Evolutionary conservation across 2,113 vertebrate genomes (phyloP).

Genomic region (Dipodomys spectabilis): DNA sequence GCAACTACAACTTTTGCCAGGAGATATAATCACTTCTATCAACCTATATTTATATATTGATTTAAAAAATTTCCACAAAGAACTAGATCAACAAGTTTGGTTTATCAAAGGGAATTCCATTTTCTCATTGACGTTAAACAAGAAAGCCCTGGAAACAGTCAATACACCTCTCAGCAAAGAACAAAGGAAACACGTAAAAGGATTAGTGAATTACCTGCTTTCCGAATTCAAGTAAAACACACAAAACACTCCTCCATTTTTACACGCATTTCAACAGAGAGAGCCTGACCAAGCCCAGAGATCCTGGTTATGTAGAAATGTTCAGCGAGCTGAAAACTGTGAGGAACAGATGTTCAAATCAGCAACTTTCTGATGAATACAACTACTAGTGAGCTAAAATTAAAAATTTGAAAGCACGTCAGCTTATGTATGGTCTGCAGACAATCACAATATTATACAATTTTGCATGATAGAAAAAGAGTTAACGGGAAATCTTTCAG

Average conservation of each 20-base stretch:
- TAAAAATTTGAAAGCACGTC: not conserved
- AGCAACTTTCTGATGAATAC: constrained; percentile 8
- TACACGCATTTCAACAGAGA: constrained; percentile 56
- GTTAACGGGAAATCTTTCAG: not conserved
- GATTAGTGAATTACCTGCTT: constrained; percentile 75
- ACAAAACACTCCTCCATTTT: constrained; percentile 54
- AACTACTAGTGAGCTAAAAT: not conserved
- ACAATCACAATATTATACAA: not conserved
- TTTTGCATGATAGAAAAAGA: constrained; percentile 27
- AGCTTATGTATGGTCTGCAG: not conserved
- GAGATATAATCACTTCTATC: constrained; percentile 49
- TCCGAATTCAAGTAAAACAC: constrained; percentile 65
- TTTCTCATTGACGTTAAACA: constrained; percentile 77
- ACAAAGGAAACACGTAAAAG: constrained; percentile 73
- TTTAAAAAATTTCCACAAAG: constrained; percentile 33
- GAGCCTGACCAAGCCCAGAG: not conserved
- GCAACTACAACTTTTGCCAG: not conserved
- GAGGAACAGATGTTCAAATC: constrained; percentile 33
- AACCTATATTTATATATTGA: constrained; percentile 63
- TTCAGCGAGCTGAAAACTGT: constrained; percentile 23
- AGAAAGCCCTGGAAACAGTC: constrained; percentile 75
- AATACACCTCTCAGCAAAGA: constrained; percentile 76
- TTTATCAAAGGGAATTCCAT: constrained; percentile 78
- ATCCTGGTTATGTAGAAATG: constrained; percentile 25
- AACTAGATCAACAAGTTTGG: constrained; percentile 67